Evolutionary conservation across 2,113 vertebrate species (phyloP).

Genomic region (Cebidichthys violaceus): DNA sequence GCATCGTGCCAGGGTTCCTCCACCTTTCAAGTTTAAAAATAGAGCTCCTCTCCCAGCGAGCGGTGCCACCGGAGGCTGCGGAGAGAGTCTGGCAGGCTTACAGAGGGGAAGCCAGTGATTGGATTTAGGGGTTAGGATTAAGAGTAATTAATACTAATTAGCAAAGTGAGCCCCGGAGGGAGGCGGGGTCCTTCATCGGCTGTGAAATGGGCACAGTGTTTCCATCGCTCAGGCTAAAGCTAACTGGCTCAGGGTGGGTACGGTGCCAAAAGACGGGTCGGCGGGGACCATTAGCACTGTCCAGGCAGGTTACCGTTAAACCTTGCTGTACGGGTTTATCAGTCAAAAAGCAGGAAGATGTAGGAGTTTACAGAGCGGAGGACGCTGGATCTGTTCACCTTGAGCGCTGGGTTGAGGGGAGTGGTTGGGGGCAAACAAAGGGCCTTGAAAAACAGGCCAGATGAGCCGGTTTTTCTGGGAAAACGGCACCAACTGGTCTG

Average conservation of each 20-base stretch:
- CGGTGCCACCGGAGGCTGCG: conserved; percentile 50
- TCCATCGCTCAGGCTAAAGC: conserved; percentile 50
- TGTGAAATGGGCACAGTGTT: conserved; percentile 61
- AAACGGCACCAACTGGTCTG: conserved; percentile 22
- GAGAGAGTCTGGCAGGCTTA: conserved; percentile 50
- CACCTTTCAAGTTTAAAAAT: conserved; percentile 69
- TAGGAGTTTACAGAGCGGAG: conserved; percentile 71
- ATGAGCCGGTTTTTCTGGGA: conserved; percentile 18
- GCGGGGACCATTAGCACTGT: conserved; percentile 49
- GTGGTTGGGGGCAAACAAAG: conserved; percentile 36
- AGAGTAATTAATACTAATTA: conserved; percentile 86
- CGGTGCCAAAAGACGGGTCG: conserved; percentile 53
- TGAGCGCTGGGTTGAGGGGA: conserved; percentile 61
- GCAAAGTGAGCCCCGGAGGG: conserved; percentile 67
- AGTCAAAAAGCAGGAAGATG: conserved; percentile 70
- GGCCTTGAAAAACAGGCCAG: conserved; percentile 41
- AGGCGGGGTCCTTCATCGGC: conserved; percentile 59
- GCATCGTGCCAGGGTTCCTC: conserved; percentile 35
- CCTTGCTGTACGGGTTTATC: conserved; percentile 71
- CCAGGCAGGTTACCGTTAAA: conserved; percentile 56
- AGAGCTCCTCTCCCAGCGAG: conserved; percentile 49
- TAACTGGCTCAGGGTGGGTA: conserved; percentile 48
- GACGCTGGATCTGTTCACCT: conserved; percentile 72
- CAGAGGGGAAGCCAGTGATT: conserved; percentile 65
- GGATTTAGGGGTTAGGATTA: conserved; percentile 77